A percentile compares a stretch with the other conserved stretches of the same genome.
These are phyloP conservation scores for Parnassius mnemosyne DNA, from an alignment of 2,888 invertebrate genomes.

Conservation along the genomic window DNA sequence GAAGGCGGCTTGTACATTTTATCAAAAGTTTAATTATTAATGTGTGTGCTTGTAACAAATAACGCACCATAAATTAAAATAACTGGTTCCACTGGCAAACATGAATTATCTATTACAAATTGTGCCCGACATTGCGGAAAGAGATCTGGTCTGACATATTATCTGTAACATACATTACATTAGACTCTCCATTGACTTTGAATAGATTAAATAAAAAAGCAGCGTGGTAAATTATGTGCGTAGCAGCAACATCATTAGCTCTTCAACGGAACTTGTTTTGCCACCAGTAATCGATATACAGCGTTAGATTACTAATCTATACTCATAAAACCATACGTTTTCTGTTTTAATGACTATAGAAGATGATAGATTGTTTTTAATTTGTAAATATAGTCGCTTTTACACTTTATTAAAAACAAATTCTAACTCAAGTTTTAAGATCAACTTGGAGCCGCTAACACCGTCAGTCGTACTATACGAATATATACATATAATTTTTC, in stretches of 20 bases:
- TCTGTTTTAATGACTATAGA: slow-evolving; percentile 7
- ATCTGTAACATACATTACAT: slow-evolving; percentile 14
- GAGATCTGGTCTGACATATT: slow-evolving; percentile 16
- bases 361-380: slow-evolving; percentile 21
- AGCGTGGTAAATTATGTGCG: slow-evolving; percentile 13
- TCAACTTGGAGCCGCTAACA: not conserved
- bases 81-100: not conserved
- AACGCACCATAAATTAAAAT: too few species aligned
- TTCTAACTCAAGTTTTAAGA: not conserved
- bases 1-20: not conserved
- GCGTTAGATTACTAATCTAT: slow-evolving; percentile 11
- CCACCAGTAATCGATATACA: slow-evolving; percentile 18
- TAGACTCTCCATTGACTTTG: slow-evolving; percentile 9
- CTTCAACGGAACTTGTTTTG: slow-evolving; percentile 13
- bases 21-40: not conserved
- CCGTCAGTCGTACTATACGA: too few species aligned
- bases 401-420: not conserved
- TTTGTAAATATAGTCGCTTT: slow-evolving; percentile 2
- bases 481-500: too few species aligned
- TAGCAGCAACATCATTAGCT: slow-evolving; percentile 16
- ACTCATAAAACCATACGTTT: slow-evolving; percentile 18
- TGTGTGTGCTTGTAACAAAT: not conserved
- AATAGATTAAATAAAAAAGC: slow-evolving; percentile 18
- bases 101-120: slow-evolving; percentile 15
- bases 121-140: slow-evolving; percentile 16